Evolutionary conservation across 1,140 invertebrate genomes (phyloP).

Genomic region (Caenorhabditis tropicalis): DNA sequence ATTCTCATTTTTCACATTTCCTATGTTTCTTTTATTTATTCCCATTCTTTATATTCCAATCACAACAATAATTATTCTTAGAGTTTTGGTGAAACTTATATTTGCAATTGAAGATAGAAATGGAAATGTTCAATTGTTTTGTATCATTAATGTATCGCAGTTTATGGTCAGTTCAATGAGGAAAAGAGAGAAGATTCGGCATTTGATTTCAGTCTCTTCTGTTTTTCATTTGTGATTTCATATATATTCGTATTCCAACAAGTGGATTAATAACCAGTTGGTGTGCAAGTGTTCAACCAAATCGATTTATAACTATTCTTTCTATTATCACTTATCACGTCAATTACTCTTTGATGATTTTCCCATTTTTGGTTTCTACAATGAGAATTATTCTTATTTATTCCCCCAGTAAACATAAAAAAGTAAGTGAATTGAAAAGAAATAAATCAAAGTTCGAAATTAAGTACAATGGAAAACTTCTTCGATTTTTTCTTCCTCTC

Average conservation of each 20-base stretch:
- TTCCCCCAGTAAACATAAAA: not conserved
- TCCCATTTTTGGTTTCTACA: not conserved
- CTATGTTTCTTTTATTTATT: not conserved
- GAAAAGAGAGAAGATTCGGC: not conserved
- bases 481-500: not conserved
- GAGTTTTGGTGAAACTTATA: not conserved
- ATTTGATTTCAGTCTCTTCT: not conserved
- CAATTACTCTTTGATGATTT: not conserved
- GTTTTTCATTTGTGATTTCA: not conserved
- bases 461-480: not conserved
- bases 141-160: not conserved
- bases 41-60: not conserved
- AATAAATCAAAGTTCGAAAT: not conserved
- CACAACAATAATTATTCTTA: not conserved
- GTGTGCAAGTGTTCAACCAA: not conserved
- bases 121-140: not conserved
- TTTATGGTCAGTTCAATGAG: not conserved
- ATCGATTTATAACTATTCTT: not conserved
- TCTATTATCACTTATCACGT: not conserved
- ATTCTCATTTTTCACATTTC: not conserved
- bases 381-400: not conserved
- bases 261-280: not conserved
- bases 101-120: not conserved
- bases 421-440: not conserved
- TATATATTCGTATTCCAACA: not conserved